Percentiles rank a stretch among this genome's conserved stretches.
Evolutionary conservation across 2,888 invertebrate species (phyloP).

Genomic region (Noctua pronuba): DNA sequence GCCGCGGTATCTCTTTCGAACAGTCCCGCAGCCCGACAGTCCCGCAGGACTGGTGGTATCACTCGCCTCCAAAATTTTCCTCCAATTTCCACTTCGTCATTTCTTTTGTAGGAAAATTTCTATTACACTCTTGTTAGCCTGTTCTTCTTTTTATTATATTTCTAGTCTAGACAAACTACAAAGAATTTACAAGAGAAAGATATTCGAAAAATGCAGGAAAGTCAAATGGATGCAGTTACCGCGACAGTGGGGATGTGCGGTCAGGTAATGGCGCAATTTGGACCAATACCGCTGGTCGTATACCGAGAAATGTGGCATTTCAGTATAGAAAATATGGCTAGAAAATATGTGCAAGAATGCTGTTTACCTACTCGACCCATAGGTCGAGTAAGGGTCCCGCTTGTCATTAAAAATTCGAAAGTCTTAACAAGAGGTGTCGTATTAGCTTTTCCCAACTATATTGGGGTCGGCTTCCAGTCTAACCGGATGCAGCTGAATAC

Average conservation of each 20-base stretch:
- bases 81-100: background rate
- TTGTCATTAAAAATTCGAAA: background rate
- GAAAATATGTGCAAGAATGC: background rate
- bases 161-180: background rate
- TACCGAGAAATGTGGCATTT: constrained; percentile 27
- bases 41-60: background rate
- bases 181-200: constrained; percentile 19
- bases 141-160: background rate
- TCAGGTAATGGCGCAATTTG: constrained; percentile 64
- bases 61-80: background rate
- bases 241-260: constrained; percentile 48
- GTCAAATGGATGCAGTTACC: constrained; percentile 30
- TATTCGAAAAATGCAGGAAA: constrained; percentile 54
- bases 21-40: no score
- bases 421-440: background rate
- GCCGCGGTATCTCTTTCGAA: no score
- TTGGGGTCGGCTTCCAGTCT: no score
- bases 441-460: no score
- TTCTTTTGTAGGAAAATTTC: background rate
- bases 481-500: no score
- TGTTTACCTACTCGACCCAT: background rate
- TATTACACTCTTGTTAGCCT: background rate
- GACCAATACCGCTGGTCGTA: constrained; percentile 24
- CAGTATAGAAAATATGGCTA: constrained; percentile 8
- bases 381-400: background rate